Evolutionary conservation across 2,888 invertebrate genomes (phyloP).

Genomic region (Catonia carolina): DNA sequence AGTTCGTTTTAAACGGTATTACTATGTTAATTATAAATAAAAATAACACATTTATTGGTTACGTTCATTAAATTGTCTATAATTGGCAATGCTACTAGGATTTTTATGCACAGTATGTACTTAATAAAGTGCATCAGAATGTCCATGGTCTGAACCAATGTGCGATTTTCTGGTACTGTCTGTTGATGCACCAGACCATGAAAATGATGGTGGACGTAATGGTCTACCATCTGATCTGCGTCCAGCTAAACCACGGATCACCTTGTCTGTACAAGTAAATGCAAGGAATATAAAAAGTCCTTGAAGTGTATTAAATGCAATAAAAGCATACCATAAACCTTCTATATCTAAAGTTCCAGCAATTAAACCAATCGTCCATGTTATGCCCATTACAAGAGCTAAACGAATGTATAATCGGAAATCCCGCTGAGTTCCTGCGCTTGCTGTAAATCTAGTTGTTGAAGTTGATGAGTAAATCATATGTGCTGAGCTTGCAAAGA

Average conservation of each 20-base stretch:
- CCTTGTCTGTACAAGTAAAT: conserved; percentile 46
- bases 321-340: conserved; percentile 45
- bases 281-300: conserved; percentile 47
- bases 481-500: conserved; percentile 42
- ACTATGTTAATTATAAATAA: no score
- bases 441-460: conserved; percentile 36
- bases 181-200: conserved; percentile 35
- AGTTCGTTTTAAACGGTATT: no score
- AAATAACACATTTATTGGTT: no score
- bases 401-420: conserved; percentile 44
- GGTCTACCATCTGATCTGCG: conserved; percentile 29
- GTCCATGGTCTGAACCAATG: conserved; percentile 30
- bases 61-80: no score
- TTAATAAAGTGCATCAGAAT: conserved; percentile 31
- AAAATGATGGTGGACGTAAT: conserved; percentile 36
- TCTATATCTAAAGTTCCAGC: conserved; percentile 43
- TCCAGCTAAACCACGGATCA: conserved; percentile 36
- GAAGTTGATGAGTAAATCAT: conserved; percentile 44
- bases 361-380: conserved; percentile 45
- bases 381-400: conserved; percentile 46
- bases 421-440: conserved; percentile 37
- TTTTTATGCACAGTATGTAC: no score
- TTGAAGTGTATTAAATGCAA: conserved; percentile 45
- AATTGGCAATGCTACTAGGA: no score
- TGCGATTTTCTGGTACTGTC: conserved; percentile 35